A percentile compares a stretch with the other conserved stretches of the same genome.
phyloP scores from a whole-genome alignment of 1,140 invertebrate genomes.

The Babylonia areolata region DNA sequence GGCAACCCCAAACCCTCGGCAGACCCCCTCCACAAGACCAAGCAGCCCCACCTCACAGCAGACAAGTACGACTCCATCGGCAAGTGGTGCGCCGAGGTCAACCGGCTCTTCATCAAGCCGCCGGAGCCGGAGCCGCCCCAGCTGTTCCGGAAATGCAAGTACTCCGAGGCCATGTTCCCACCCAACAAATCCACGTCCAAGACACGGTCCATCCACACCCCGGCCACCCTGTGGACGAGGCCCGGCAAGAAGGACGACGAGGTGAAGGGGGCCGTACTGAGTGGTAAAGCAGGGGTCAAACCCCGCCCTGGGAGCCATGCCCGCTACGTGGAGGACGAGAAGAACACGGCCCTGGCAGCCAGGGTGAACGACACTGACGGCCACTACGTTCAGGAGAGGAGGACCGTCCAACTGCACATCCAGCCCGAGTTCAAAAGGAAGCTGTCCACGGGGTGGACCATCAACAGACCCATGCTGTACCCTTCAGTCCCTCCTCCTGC shows the following conservation, averaged over 20 bases:
- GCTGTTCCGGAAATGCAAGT: slow-evolving; percentile 32
- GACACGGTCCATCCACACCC: neutral
- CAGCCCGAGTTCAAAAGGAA: slow-evolving; percentile 31
- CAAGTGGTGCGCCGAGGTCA: slow-evolving; percentile 47
- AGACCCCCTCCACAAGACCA: slow-evolving; percentile 40
- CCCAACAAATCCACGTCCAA: neutral
- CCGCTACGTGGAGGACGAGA: slow-evolving; percentile 17
- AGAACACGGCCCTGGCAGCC: neutral
- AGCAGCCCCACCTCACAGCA: slow-evolving; percentile 40
- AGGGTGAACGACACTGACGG: slow-evolving; percentile 3
- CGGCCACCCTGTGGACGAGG: neutral
- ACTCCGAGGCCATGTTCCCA: slow-evolving; percentile 26
- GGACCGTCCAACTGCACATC: slow-evolving; percentile 12
- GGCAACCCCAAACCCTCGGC: neutral
- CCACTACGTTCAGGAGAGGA: slow-evolving; percentile 11
- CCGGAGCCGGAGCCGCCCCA: slow-evolving; percentile 28
- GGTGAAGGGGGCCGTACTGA: slow-evolving; percentile 1
- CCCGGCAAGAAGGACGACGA: neutral
- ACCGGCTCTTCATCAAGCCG: slow-evolving; percentile 32
- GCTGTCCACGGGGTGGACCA: slow-evolving; percentile 31
- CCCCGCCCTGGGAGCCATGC: neutral
- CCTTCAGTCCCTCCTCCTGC: neutral
- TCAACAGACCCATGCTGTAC: slow-evolving; percentile 33
- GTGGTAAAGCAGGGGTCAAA: neutral
- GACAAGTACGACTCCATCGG: slow-evolving; percentile 48